Base-by-base conservation (phyloP, 92 coral and sea anemone species). In the Epizoanthus ramosus region DNA sequence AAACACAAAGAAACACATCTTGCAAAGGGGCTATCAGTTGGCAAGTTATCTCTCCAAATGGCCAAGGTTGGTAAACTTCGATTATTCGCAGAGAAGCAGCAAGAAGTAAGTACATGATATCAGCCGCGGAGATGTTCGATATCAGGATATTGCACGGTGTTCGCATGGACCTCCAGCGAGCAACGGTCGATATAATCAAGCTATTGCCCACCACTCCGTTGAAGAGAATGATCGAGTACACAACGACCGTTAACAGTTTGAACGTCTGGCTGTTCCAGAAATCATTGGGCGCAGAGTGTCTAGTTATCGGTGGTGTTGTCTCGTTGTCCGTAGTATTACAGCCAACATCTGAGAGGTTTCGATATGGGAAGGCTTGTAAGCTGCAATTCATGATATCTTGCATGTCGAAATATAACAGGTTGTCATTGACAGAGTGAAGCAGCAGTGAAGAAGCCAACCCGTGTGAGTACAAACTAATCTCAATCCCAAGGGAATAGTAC, bases 141-240 rank as follows among this genome's bases (percentile, higher is more conserved):
- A 87, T 66, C 23, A 87, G 73, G 18, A 80, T 74, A 75, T 87
- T 90, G 70, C 94, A 90, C 6, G 94, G 89, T 16, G 89, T 87
- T 70, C 84, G 71, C 91, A 90, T 81, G 8, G 85, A 84, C 63
- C 87, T 90, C 91, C 87, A 80, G 56, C 89, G 87, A 6, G 66
- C 57, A 43, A 90, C 75, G 1, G 80, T 85, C 17, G 76, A 63
- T 9, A 87, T 60, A 31, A 90, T 84, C 31, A 90, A 70, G 21
- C 83, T 45, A 57, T 90, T 90, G 13, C 94, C 94, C 8, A 73
- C 59, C 17, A 90, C 74, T 79, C 94, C 94, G 35, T 74, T 58
- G 13, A 89, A 54, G 73, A 89, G 73, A 57, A 89, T 74, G 43
- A 21, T 43, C 3, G 82, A 71, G 66, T 79, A 89, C 65, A 85